Percentiles rank a stretch among this genome's conserved stretches.
Evolutionary conservation across 2,888 invertebrate genomes (phyloP).

Genomic region (Philereme transversata): DNA sequence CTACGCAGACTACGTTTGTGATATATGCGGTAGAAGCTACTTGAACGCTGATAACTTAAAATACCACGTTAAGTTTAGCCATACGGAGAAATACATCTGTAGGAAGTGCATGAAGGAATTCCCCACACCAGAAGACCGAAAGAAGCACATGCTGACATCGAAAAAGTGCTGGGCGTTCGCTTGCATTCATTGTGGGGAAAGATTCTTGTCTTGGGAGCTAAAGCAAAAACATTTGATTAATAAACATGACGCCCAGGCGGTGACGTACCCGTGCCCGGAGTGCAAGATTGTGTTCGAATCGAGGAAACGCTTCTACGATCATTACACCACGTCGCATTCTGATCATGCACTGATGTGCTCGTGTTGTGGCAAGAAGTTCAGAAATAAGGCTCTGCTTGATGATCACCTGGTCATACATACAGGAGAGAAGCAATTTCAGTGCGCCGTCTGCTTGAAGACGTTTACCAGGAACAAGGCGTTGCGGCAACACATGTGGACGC

Average conservation of each 20-base stretch:
- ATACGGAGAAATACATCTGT: slow-evolving; percentile 59
- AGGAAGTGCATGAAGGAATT: slow-evolving; percentile 70
- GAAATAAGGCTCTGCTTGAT: slow-evolving; percentile 53
- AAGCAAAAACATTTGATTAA: slow-evolving; percentile 63
- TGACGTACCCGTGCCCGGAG: slow-evolving; percentile 62
- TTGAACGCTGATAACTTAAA: slow-evolving; percentile 61
- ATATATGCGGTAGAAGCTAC: slow-evolving; percentile 67
- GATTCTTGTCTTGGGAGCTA: slow-evolving; percentile 68
- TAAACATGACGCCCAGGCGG: slow-evolving; percentile 53
- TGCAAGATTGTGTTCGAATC: slow-evolving; percentile 55
- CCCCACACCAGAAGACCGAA: slow-evolving; percentile 52
- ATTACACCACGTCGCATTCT: slow-evolving; percentile 63
- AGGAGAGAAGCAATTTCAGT: slow-evolving; percentile 71
- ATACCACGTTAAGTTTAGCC: slow-evolving; percentile 63
- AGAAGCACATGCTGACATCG: slow-evolving; percentile 54
- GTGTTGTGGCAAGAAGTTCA: slow-evolving; percentile 63
- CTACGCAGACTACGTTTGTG: slow-evolving; percentile 67
- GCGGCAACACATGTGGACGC: slow-evolving; percentile 71
- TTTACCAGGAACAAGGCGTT: slow-evolving; percentile 78
- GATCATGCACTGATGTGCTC: slow-evolving; percentile 60
- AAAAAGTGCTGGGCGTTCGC: slow-evolving; percentile 63
- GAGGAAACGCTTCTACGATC: slow-evolving; percentile 62
- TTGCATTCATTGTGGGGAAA: slow-evolving; percentile 63
- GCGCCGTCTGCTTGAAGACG: slow-evolving; percentile 73
- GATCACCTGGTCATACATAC: slow-evolving; percentile 78